Conservation (phyloP, 2,113 vertebrate genomes). For the Actenoides hombroni region DNA sequence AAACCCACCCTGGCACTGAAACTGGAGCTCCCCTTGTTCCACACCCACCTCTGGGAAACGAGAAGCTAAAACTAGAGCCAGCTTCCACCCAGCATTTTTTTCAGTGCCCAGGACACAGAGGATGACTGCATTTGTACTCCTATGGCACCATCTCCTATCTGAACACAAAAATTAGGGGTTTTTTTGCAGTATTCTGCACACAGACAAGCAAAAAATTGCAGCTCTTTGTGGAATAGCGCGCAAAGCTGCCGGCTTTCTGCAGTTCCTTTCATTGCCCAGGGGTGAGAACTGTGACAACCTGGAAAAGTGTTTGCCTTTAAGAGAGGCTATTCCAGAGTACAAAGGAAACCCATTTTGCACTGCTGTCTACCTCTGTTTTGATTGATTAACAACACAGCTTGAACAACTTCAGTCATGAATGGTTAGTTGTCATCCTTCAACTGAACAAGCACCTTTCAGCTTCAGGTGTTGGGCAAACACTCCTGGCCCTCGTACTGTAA, state of each 20-base stretch:
- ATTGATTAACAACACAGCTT: neutral
- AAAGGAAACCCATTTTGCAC: neutral
- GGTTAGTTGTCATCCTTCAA: neutral
- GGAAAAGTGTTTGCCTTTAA: neutral
- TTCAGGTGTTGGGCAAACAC: neutral
- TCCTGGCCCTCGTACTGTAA: neutral
- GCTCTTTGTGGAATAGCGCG: neutral
- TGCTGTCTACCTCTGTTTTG: neutral
- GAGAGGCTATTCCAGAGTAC: neutral
- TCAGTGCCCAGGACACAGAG: neutral
- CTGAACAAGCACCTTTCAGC: neutral
- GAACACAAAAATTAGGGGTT: neutral
- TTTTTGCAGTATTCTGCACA: neutral
- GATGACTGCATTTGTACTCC: neutral
- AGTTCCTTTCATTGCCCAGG: neutral
- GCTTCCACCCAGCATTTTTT: neutral
- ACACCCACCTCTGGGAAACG: neutral
- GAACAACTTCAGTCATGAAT: neutral
- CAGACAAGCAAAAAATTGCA: neutral
- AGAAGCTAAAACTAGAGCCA: neutral
- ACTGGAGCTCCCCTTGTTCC: neutral
- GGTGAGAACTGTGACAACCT: neutral
- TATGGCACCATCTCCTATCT: fast-evolving
- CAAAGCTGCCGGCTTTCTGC: neutral
- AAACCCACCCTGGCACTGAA: neutral